Conservation (phyloP, 2,888 invertebrate species). For the Eumacrocentrus americanus region DNA sequence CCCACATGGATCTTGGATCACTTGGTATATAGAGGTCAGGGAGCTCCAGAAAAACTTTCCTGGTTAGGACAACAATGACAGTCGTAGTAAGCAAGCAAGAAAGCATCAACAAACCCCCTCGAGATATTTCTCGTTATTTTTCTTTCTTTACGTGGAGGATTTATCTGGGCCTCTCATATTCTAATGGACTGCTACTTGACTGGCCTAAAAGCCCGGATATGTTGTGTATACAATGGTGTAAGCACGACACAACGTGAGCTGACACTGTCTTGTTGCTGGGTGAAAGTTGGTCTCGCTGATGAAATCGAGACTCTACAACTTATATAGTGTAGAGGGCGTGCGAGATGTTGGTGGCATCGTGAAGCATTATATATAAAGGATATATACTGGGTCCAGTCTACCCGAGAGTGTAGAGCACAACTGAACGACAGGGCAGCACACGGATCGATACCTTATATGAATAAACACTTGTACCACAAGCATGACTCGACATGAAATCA, state of each 20-base stretch:
- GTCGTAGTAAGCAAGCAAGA: neutral
- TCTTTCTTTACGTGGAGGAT: conserved; percentile 6
- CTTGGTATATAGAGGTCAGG: conserved; percentile 11
- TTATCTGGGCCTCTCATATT: conserved; percentile 5
- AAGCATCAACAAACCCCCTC: neutral
- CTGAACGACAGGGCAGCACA: too few species aligned
- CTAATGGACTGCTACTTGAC: conserved; percentile 20
- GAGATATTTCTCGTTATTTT: neutral
- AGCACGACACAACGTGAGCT: conserved; percentile 10
- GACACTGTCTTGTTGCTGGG: conserved; percentile 12
- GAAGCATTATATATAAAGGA: neutral
- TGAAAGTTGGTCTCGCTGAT: conserved; percentile 26
- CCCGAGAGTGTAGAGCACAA: too few species aligned
- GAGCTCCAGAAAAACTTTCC: neutral
- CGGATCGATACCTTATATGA: too few species aligned
- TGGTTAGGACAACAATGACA: conserved; percentile 3
- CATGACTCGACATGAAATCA: neutral
- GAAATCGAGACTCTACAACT: conserved; percentile 24
- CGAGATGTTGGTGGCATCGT: conserved; percentile 7
- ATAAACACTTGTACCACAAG: too few species aligned
- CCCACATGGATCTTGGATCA: neutral
- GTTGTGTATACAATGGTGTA: conserved; percentile 15
- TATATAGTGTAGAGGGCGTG: conserved; percentile 3
- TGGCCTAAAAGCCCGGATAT: conserved; percentile 25
- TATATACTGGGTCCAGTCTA: too few species aligned